phyloP scores from a whole-genome alignment of 2,888 invertebrate species.

The Mimumesa dahlbomi region DNA sequence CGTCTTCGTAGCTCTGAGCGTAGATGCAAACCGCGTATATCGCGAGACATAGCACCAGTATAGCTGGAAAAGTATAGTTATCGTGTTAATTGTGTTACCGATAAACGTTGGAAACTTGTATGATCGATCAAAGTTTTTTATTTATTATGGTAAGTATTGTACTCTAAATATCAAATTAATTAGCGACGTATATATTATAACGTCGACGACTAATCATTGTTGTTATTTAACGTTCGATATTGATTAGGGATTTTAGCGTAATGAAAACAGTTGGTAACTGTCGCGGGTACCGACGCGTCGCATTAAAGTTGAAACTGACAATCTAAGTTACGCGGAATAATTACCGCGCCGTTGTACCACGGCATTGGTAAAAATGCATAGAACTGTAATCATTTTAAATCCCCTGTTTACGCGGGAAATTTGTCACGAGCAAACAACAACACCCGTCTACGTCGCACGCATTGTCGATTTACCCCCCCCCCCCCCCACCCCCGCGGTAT shows the following conservation, averaged over 20 bases:
- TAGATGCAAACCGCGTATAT: constrained; percentile 34
- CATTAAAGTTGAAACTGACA: too few species aligned
- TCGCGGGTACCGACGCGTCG: too few species aligned
- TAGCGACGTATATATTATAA: too few species aligned
- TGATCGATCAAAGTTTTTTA: background rate
- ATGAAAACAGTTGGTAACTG: too few species aligned
- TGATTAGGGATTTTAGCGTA: too few species aligned
- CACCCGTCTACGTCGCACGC: background rate
- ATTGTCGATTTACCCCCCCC: constrained; percentile 2
- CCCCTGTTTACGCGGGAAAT: background rate
- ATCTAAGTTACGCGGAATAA: too few species aligned
- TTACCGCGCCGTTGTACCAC: background rate
- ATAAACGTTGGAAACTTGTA: background rate
- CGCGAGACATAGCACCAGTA: constrained; percentile 39
- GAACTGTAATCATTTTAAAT: constrained; percentile 2
- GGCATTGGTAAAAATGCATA: background rate
- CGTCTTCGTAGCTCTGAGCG: constrained; percentile 8
- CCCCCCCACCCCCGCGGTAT: background rate
- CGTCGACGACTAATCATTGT: too few species aligned
- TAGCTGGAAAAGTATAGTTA: constrained; percentile 43
- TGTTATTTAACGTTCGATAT: too few species aligned
- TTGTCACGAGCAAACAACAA: background rate
- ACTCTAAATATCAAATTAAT: too few species aligned
- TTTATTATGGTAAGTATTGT: too few species aligned
- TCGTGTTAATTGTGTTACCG: background rate